phyloP scores from a whole-genome alignment of 2,797 vertebrate genomes.

The Oophaga sylvatica region DNA sequence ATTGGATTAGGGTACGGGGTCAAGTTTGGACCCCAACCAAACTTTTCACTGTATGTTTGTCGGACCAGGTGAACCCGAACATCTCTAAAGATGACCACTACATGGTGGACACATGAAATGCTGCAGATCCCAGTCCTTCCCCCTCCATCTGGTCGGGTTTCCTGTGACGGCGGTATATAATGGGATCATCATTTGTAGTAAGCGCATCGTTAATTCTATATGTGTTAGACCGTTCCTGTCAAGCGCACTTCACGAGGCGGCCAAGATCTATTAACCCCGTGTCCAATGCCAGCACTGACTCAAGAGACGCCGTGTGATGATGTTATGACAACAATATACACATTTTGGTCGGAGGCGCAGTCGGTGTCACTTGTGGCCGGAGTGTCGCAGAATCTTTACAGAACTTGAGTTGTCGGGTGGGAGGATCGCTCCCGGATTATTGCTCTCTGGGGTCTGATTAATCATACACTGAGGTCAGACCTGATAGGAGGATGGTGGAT shows the following conservation, averaged over 20 bases:
- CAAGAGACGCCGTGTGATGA: constrained; percentile 16
- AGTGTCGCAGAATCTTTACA: constrained; percentile 19
- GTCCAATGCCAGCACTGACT: constrained; percentile 19
- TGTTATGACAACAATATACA: constrained; percentile 16
- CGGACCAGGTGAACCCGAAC: no score
- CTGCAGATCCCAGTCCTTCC: not conserved
- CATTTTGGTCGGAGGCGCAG: not conserved
- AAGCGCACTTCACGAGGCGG: constrained; percentile 25
- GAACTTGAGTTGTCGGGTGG: not conserved
- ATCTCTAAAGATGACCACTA: not conserved
- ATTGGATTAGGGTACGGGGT: no score
- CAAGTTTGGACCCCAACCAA: no score
- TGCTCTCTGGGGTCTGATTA: constrained; percentile 34
- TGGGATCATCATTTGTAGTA: constrained; percentile 22
- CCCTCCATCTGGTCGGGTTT: not conserved
- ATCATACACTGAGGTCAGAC: constrained; percentile 18
- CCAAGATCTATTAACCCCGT: constrained; percentile 14
- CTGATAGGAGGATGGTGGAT: constrained; percentile 29
- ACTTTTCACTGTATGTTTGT: no score
- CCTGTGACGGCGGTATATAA: not conserved
- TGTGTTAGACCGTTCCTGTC: not conserved
- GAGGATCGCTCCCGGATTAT: not conserved
- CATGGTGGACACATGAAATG: not conserved
- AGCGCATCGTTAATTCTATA: constrained; percentile 22
- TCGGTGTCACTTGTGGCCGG: not conserved